Evolutionary conservation across 2,113 vertebrate genomes (phyloP), one percentile per base, ranked within the genome.

Genomic region (Bambusicola thoracicus): DNA sequence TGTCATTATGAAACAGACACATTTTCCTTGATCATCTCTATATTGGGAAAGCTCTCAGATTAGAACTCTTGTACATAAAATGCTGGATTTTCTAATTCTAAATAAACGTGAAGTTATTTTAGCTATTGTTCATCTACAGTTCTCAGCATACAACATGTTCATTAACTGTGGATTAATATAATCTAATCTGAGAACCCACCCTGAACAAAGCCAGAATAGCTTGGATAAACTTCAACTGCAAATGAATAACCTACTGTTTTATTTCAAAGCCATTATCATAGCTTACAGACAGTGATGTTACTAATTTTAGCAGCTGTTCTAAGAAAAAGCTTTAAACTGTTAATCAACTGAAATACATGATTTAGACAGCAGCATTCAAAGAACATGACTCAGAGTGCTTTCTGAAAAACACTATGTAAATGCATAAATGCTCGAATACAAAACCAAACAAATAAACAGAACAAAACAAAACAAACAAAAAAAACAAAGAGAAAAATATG

Each of bases 261-360:
- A 63, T 75, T 92, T 93, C 73, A 83, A 80, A 85, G 55, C 70
- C n/a, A 63, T 84, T 76, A 79, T 24, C 41, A 34, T 41, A 73
- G 34, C 63, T 79, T 76, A 58, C 66, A 93, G 88, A 91, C 55
- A 61, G 36, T 55, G 29, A 6, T 20, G 21, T 73, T 94, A 58
- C 91, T 85, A 87, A 94, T 85, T 94, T 92, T 96, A 93, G 70
- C 70, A 80, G 73, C n/a, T 19, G 36, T 44, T 84, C 56, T 82
- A 73, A 90, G n/a, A 43, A 65, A 90, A 65, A n/a, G 44, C 24
- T 93, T 70, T 91, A 91, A 91, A 93, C 55, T 82, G 63, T 74
- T 96, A 77, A 89, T 90, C 82, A 88, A 34, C 61, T 36, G 58
- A 89, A 92, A 79, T 44, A 84, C n/a, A 73, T 32, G 59, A 85